Conservation (phyloP, 2,888 invertebrate species). For the Iselma pallidipennis region DNA sequence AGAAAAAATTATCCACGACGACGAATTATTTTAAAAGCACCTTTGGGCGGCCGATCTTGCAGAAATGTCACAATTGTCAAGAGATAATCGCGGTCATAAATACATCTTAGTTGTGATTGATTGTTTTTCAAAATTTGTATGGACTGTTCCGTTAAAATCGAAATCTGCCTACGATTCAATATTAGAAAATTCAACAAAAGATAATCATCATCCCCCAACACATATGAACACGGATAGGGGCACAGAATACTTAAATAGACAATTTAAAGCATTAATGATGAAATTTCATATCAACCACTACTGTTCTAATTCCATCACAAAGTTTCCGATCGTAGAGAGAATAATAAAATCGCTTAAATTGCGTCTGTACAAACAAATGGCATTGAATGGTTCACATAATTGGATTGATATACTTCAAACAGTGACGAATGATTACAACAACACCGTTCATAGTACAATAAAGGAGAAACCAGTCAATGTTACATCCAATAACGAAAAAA, state of each 20-base stretch:
- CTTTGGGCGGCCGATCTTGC: no score
- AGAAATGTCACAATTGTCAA: background rate
- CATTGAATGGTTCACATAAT: slow-evolving; percentile 36
- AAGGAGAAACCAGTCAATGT: slow-evolving; percentile 42
- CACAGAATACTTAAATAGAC: slow-evolving; percentile 38
- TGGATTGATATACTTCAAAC: slow-evolving; percentile 30
- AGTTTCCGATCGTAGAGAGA: no score
- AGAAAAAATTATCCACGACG: background rate
- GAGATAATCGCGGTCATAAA: background rate
- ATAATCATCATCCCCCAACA: slow-evolving; percentile 24
- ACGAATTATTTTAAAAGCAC: background rate
- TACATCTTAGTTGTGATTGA: background rate
- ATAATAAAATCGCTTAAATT: slow-evolving; percentile 30
- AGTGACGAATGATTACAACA: slow-evolving; percentile 38
- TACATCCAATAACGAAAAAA: slow-evolving; percentile 42
- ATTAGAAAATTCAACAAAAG: background rate
- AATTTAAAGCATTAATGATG: slow-evolving; percentile 35
- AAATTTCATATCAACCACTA: slow-evolving; percentile 34
- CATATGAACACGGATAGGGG: slow-evolving; percentile 41
- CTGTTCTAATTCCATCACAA: no score
- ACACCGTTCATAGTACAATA: slow-evolving; percentile 44
- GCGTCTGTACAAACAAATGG: slow-evolving; percentile 40
- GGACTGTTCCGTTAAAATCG: background rate
- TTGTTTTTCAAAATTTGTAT: background rate
- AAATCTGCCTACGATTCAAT: background rate